Conservation (phyloP, 2,888 invertebrate genomes). For the Fissipunctia ypsillon region DNA sequence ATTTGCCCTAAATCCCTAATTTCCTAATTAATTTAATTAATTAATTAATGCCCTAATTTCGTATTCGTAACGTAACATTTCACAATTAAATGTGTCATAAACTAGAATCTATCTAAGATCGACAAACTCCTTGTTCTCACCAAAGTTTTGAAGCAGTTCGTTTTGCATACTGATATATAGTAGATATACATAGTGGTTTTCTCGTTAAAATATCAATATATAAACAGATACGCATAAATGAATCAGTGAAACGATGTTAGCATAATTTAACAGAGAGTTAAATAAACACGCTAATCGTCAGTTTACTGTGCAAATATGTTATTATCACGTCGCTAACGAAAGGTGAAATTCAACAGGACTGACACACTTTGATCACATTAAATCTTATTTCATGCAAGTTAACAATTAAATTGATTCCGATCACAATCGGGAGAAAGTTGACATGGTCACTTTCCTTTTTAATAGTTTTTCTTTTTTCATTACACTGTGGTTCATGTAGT, state of each 20-base stretch:
- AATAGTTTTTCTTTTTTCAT: constrained; percentile 50
- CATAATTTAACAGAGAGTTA: constrained; percentile 34
- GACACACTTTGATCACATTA: constrained; percentile 46
- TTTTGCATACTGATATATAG: constrained; percentile 17
- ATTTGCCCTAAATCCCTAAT: no score
- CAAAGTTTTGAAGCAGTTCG: constrained; percentile 17
- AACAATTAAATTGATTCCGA: constrained; percentile 66
- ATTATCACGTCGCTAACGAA: constrained; percentile 34
- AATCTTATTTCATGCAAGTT: constrained; percentile 65
- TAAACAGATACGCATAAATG: constrained; percentile 22
- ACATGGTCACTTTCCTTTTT: constrained; percentile 55
- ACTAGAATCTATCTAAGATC: neutral
- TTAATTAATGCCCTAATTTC: no score
- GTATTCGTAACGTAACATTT: constrained; percentile 20
- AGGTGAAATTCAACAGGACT: constrained; percentile 47
- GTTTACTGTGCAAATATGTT: constrained; percentile 35
- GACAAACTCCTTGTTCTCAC: neutral
- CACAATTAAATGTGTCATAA: constrained; percentile 15
- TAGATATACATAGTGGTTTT: no score
- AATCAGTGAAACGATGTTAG: constrained; percentile 14
- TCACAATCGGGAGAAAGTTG: constrained; percentile 62
- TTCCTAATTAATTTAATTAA: no score
- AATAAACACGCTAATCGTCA: constrained; percentile 36
- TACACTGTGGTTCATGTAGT: constrained; percentile 32
- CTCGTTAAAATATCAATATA: constrained; percentile 25